Evolutionary conservation across 2,113 vertebrate species (phyloP).

Genomic region (Apeltes quadracus): DNA sequence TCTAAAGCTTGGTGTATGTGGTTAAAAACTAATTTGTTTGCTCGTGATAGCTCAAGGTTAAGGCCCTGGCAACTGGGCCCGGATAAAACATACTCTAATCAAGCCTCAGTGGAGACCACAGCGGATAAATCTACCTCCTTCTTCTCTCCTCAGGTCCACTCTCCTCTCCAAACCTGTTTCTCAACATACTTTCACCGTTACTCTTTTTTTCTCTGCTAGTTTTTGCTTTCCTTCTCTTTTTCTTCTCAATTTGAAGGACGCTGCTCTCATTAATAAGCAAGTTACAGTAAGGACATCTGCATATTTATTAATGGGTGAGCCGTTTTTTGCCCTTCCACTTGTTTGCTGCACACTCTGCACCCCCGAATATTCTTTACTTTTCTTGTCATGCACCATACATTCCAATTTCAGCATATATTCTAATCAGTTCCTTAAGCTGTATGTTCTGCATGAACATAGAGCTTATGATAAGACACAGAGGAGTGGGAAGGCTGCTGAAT

Average conservation of each 20-base stretch:
- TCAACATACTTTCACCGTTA: conserved; percentile 15
- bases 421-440: conserved; percentile 80
- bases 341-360: conserved; percentile 59
- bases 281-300: conserved; percentile 67
- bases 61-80: conserved; percentile 61
- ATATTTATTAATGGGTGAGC: conserved; percentile 79
- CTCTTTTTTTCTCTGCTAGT: conserved; percentile 2
- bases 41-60: conserved; percentile 77
- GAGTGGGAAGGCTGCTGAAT: conserved; percentile 62
- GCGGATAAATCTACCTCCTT: conserved; percentile 56
- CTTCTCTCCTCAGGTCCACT: conserved; percentile 26
- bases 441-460: conserved; percentile 72
- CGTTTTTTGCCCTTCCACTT: conserved; percentile 48
- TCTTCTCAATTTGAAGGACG: conserved; percentile 68
- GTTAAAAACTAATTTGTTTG: conserved; percentile 77
- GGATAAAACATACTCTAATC: conserved; percentile 76
- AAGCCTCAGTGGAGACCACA: conserved; percentile 61
- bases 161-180: conserved; percentile 16
- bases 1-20: conserved; percentile 38
- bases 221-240: conserved; percentile 25
- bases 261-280: conserved; percentile 76
- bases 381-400: conserved; percentile 70
- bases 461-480: conserved; percentile 66
- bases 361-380: conserved; percentile 59
- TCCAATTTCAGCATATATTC: conserved; percentile 78